Evolutionary conservation across 2,797 vertebrate genomes (phyloP).

Genomic region (Gallinago nigripennis): DNA sequence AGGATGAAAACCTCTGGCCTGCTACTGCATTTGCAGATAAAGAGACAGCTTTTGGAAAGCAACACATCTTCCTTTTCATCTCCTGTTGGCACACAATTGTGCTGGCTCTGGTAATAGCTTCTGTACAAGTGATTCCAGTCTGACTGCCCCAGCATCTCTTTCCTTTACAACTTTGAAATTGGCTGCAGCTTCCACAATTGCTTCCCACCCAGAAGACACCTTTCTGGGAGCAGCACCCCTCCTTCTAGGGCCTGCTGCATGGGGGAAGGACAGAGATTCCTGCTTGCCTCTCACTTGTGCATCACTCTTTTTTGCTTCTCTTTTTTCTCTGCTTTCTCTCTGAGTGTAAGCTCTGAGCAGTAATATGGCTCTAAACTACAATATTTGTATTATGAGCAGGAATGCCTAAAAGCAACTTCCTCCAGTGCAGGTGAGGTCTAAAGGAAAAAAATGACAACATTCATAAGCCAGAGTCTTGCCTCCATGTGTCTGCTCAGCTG

Average conservation of each 20-base stretch:
- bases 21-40: neutral
- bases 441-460: neutral
- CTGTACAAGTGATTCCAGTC: neutral
- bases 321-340: neutral
- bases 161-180: neutral
- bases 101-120: neutral
- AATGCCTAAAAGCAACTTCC: neutral
- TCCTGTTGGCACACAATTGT: neutral
- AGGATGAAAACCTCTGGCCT: neutral
- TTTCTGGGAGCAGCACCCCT: neutral
- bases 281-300: neutral
- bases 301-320: neutral
- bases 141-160: neutral
- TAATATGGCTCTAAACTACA: neutral
- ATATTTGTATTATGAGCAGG: neutral
- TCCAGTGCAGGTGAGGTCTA: neutral
- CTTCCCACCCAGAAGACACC: accelerated
- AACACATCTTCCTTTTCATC: neutral
- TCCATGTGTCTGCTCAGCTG: neutral
- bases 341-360: neutral
- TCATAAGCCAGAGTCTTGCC: neutral
- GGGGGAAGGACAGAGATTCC: neutral
- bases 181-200: neutral
- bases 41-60: neutral
- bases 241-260: accelerated